These are phyloP conservation scores for Dendroctonus ponderosae DNA, from an alignment of 1,140 invertebrate genomes.

Conservation along the genomic window DNA sequence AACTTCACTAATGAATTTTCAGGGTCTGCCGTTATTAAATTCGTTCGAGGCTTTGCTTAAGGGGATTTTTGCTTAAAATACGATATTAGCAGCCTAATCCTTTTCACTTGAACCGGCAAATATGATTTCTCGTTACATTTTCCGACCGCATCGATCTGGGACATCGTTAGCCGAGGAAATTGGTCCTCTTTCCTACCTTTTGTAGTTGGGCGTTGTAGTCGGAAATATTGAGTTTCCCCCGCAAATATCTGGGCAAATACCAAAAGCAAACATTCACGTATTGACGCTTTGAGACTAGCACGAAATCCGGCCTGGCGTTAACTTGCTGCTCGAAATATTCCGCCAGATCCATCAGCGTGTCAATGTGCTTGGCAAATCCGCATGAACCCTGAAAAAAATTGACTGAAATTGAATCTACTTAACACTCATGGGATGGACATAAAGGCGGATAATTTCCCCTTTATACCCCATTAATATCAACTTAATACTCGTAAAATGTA, in stretches of 20 bases:
- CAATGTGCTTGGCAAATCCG: conserved; percentile 59
- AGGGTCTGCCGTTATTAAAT: too few species aligned
- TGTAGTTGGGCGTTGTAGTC: conserved; percentile 55
- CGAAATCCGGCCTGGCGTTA: conserved; percentile 49
- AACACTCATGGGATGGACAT: conserved; percentile 29
- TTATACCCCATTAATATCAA: conserved; percentile 7
- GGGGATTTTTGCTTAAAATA: too few species aligned
- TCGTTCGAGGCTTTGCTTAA: too few species aligned
- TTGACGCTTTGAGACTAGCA: conserved; percentile 58
- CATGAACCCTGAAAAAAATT: conserved; percentile 48
- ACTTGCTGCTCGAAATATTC: conserved; percentile 53
- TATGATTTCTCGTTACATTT: too few species aligned
- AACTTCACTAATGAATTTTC: too few species aligned
- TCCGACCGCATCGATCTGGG: too few species aligned
- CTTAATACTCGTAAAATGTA: conserved; percentile 8
- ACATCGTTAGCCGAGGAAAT: too few species aligned
- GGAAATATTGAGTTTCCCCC: conserved; percentile 47
- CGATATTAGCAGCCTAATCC: too few species aligned
- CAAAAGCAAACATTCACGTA: conserved; percentile 73
- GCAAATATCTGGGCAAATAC: conserved; percentile 63
- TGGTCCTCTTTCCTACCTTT: conserved; percentile 45
- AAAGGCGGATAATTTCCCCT: background rate
- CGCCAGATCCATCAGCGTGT: conserved; percentile 54
- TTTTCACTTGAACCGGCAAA: too few species aligned
- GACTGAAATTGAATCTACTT: background rate